These are phyloP conservation scores for Neodon shergylaensis DNA, from an alignment of 2,113 vertebrate genomes.

Conservation along the genomic window DNA sequence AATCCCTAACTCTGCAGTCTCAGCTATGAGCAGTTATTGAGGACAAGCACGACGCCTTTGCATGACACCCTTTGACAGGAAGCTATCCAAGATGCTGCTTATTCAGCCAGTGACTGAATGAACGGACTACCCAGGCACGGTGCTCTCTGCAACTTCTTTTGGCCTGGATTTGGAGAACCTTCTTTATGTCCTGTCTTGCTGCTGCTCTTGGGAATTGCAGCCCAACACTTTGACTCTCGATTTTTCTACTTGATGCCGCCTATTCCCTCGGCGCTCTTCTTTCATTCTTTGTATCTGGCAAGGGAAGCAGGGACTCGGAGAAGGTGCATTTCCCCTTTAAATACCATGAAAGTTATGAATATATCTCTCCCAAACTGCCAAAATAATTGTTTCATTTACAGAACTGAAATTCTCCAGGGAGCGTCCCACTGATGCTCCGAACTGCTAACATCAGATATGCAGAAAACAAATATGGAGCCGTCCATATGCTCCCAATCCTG, in stretches of 20 bases:
- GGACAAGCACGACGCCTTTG: neutral
- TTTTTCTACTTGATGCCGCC: slow-evolving; percentile 46
- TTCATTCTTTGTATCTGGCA: slow-evolving; percentile 74
- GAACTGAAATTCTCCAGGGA: slow-evolving; percentile 79
- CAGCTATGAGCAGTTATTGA: neutral
- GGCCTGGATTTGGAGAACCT: neutral
- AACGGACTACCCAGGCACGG: neutral
- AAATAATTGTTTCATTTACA: slow-evolving; percentile 82
- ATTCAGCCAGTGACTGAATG: neutral
- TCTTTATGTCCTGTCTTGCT: neutral
- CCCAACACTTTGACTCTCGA: slow-evolving; percentile 14
- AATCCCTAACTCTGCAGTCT: neutral
- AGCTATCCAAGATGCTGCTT: neutral
- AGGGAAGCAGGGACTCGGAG: slow-evolving; percentile 53
- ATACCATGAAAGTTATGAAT: slow-evolving; percentile 82
- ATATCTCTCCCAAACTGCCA: slow-evolving; percentile 79
- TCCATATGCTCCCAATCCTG: slow-evolving; percentile 76
- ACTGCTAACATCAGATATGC: slow-evolving; percentile 80
- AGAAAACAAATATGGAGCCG: slow-evolving; percentile 78
- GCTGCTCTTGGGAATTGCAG: slow-evolving; percentile 52
- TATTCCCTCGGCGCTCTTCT: slow-evolving; percentile 49
- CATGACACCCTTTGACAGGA: neutral
- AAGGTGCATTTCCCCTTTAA: slow-evolving; percentile 80
- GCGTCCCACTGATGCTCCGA: slow-evolving; percentile 74
- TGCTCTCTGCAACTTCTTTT: neutral